Evolutionary conservation across 2,113 vertebrate species (phyloP).

Genomic region (Osmerus eperlanus): DNA sequence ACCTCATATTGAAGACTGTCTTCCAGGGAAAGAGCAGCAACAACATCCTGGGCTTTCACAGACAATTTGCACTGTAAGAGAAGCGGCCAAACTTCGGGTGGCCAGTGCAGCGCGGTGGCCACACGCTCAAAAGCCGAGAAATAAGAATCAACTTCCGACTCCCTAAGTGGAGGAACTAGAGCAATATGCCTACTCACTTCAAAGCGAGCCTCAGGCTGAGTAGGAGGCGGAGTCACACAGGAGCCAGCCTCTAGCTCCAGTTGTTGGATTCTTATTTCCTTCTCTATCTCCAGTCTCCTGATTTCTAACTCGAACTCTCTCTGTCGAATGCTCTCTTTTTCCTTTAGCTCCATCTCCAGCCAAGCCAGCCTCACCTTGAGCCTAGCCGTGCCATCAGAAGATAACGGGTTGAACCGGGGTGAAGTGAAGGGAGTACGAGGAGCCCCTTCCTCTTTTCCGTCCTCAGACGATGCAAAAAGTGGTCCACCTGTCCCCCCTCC

Average conservation of each 20-base stretch:
- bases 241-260: not conserved
- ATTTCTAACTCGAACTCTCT: not conserved
- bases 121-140: not conserved
- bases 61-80: not conserved
- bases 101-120: not conserved
- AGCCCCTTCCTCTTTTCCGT: not conserved
- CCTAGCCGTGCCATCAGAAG: not conserved
- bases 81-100: not conserved
- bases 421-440: not conserved
- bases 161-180: not conserved
- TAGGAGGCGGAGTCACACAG: not conserved
- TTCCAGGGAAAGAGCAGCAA: not conserved
- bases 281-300: not conserved
- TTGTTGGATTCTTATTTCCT: not conserved
- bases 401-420: not conserved
- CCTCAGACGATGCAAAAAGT: not conserved
- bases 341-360: not conserved
- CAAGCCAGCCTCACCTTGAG: not conserved
- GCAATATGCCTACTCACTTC: not conserved
- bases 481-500: not conserved
- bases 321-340: too few species aligned
- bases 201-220: not conserved
- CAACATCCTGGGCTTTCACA: not conserved
- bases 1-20: not conserved
- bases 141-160: not conserved